Conservation (phyloP, 2,888 invertebrate genomes). For the Cylloceria caligata region DNA sequence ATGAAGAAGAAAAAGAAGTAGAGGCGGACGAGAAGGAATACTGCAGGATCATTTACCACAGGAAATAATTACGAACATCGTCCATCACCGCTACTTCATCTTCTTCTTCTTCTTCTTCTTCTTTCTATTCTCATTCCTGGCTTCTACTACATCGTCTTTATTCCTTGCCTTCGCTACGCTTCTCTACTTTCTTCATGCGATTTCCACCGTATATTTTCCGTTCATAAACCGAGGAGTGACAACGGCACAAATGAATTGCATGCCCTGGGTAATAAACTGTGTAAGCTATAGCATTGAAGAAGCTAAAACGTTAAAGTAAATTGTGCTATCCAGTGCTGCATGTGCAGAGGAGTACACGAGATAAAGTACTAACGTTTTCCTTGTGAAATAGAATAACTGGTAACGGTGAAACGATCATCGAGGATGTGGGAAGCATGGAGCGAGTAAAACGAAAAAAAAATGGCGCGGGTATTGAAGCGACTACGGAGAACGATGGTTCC, state of each 20-base stretch:
- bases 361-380: constrained; percentile 4
- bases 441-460: constrained; percentile 1
- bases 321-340: neutral
- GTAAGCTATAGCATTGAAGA: neutral
- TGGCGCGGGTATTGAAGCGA: neutral
- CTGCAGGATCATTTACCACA: constrained; percentile 51
- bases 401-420: constrained; percentile 8
- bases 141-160: constrained; percentile 14
- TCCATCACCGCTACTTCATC: constrained; percentile 70
- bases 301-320: neutral
- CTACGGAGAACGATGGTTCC: neutral
- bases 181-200: neutral
- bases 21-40: constrained; percentile 22
- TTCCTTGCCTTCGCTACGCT: neutral
- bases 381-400: constrained; percentile 1
- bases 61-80: constrained; percentile 77
- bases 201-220: neutral
- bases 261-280: constrained; percentile 26
- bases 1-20: constrained; percentile 60
- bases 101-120: constrained; percentile 43
- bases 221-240: constrained; percentile 19
- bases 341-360: neutral
- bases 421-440: constrained; percentile 1
- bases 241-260: constrained; percentile 66
- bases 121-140: constrained; percentile 12